These are phyloP conservation scores for Pammene aurita DNA, from an alignment of 2,888 invertebrate species.

Conservation along the genomic window DNA sequence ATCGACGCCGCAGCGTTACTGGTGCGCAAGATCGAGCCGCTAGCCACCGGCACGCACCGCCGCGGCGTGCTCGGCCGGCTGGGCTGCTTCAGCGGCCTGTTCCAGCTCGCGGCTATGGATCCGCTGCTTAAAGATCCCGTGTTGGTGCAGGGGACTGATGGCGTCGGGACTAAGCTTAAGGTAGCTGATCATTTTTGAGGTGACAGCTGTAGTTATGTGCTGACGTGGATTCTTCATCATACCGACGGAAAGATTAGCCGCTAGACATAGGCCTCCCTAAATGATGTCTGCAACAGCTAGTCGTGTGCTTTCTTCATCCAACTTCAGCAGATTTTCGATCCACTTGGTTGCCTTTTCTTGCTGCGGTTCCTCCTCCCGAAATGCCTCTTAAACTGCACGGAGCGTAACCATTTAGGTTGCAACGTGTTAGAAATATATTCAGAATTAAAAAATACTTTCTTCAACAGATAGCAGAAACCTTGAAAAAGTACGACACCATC, in stretches of 20 bases:
- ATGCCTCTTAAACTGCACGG: too few species aligned
- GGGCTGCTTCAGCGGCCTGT: slow-evolving; percentile 97
- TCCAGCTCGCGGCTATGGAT: slow-evolving; percentile 90
- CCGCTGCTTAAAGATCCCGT: slow-evolving; percentile 89
- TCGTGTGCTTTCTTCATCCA: too few species aligned
- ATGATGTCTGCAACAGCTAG: too few species aligned
- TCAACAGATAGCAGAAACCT: slow-evolving; percentile 90
- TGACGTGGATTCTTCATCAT: too few species aligned
- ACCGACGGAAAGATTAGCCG: too few species aligned
- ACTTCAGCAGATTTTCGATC: too few species aligned
- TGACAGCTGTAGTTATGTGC: too few species aligned
- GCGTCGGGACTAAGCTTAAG: slow-evolving; percentile 98
- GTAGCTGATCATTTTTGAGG: slow-evolving; percentile 65
- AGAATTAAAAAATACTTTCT: neutral
- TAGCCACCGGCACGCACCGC: slow-evolving; percentile 90
- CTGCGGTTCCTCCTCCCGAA: too few species aligned
- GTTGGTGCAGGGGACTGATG: slow-evolving; percentile 96
- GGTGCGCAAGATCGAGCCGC: slow-evolving; percentile 91
- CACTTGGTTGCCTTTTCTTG: too few species aligned
- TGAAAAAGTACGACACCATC: slow-evolving; percentile 90
- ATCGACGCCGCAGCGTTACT: slow-evolving; percentile 95
- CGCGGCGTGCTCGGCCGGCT: slow-evolving; percentile 91
- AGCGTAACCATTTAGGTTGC: too few species aligned
- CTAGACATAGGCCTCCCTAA: too few species aligned
- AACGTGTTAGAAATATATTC: too few species aligned